Evolutionary conservation across 2,888 invertebrate genomes (phyloP), one percentile per base, ranked within the genome.

Genomic region (Gandaritis pyraliata): DNA sequence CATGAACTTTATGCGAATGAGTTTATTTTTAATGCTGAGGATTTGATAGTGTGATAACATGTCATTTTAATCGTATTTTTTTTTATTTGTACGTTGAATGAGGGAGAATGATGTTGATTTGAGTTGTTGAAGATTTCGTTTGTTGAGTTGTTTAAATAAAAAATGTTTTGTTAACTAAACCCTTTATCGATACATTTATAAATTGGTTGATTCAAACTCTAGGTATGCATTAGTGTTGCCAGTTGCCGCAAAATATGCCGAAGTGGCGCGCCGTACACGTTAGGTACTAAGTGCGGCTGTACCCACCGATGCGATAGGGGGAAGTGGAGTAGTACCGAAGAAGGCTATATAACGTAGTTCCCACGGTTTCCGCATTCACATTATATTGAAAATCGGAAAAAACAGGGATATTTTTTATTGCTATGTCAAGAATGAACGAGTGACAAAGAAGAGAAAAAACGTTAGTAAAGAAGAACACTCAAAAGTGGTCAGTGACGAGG

Each of bases 1-100:
- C 71, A 80, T 81, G 76, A 83, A 82, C 79, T 83, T 81, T 72
- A 75, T 71, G 71, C 67, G 72, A 77, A 76, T 79, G 71, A 59
- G 57, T 47, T 62, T 49, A 58, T 41, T 77, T 73, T 73, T 62
- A 64, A 65, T 70, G 2, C 58, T 53, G 45, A 36, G 12, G 33
- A 53, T 62, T 63, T 58, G 50, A 55, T 58, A 51, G 58, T 51
- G 46, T 39, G 18, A 58, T 48, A 41, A 58, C 36, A n/a, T n/a
- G n/a, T n/a, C n/a, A 49, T 43, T 62, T 62, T 53, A 5, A 58
- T 58, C 3, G 11, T 43, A 43, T 2, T 8, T 30, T 30, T 30
- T 30, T 8, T 10, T 30, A 30, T 8, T 1, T 6, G 2, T 30
- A 33, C 1, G 6, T 5, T 23, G 23, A 2, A 23, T 5, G 2